Evolutionary conservation across 2,888 invertebrate genomes (phyloP).

Genomic region (Tupiocoris notatus): DNA sequence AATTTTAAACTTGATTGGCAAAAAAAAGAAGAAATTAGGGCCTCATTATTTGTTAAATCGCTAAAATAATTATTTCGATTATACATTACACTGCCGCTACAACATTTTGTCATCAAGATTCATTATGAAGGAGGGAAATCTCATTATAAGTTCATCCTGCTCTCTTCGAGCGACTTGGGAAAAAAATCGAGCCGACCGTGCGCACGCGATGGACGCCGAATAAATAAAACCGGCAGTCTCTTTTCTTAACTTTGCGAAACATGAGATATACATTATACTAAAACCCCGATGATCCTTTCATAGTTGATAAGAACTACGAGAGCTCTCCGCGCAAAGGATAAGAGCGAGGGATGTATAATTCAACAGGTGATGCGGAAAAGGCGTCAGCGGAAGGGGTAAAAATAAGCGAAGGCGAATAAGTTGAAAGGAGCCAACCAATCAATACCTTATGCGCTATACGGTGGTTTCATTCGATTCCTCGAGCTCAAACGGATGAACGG

Average conservation of each 20-base stretch:
- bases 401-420: constrained; percentile 27
- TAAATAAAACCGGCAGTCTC: constrained; percentile 22
- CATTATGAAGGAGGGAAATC: neutral
- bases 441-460: constrained; percentile 10
- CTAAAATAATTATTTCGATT: no score
- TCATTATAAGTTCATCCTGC: neutral
- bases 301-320: constrained; percentile 14
- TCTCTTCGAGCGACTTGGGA: no score
- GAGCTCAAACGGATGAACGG: no score
- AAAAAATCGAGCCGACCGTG: neutral
- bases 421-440: constrained; percentile 27
- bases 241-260: constrained; percentile 4
- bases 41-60: no score
- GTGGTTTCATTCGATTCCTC: no score
- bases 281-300: constrained; percentile 26
- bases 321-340: neutral
- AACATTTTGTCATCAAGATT: neutral
- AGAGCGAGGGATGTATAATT: constrained; percentile 26
- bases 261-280: constrained; percentile 25
- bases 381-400: neutral
- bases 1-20: no score
- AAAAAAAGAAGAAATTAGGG: no score
- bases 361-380: constrained; percentile 28
- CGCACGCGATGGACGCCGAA: neutral
- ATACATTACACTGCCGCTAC: no score